Percentiles rank a stretch among this genome's conserved stretches.
phyloP scores from a whole-genome alignment of 2,888 invertebrate species.

The Lasiommata megera region DNA sequence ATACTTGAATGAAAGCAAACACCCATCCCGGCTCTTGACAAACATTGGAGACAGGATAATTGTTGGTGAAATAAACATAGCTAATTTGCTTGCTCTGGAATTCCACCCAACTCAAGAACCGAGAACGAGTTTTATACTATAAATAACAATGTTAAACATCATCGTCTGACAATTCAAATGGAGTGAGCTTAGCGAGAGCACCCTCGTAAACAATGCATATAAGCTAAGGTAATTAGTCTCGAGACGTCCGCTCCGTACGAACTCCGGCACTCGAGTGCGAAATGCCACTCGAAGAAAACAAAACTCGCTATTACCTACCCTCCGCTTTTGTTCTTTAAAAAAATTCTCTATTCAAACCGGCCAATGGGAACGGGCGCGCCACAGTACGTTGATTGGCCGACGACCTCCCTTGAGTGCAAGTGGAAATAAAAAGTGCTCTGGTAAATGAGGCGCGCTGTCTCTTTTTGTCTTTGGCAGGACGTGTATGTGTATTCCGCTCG shows the following conservation, averaged over 20 bases:
- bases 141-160: constrained; percentile 75
- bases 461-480: constrained; percentile 49
- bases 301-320: constrained; percentile 80
- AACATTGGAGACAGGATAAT: constrained; percentile 53
- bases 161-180: constrained; percentile 53
- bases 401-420: constrained; percentile 72
- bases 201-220: constrained; percentile 61
- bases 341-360: constrained; percentile 77
- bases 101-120: constrained; percentile 48
- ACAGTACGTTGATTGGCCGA: constrained; percentile 79
- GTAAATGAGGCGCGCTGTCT: constrained; percentile 73
- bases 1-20: constrained; percentile 40
- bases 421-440: constrained; percentile 78
- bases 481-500: constrained; percentile 54
- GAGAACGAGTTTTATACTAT: constrained; percentile 52
- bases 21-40: constrained; percentile 50
- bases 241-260: constrained; percentile 68
- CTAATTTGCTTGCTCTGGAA: constrained; percentile 72
- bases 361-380: constrained; percentile 74
- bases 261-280: constrained; percentile 67
- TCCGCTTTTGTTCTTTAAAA: constrained; percentile 72
- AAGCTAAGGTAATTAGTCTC: constrained; percentile 71
- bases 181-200: constrained; percentile 55
- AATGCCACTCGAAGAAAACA: constrained; percentile 76
- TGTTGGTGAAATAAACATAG: constrained; percentile 60